These are phyloP conservation scores for Aleiodes alternator DNA, from an alignment of 2,888 invertebrate genomes.

Conservation along the genomic window DNA sequence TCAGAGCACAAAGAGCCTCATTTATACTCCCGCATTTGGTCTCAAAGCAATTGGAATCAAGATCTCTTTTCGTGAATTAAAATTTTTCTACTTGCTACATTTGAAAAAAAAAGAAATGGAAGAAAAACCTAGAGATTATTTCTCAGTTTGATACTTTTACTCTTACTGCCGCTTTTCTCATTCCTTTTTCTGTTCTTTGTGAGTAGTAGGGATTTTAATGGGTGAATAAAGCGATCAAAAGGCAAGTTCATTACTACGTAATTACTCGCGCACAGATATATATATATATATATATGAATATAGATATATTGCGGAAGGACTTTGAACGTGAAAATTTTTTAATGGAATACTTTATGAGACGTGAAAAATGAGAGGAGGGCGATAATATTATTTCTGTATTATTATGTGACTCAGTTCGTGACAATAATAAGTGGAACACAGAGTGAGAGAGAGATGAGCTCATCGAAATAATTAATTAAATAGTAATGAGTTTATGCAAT, in stretches of 20 bases:
- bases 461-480: not conserved
- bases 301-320: not conserved
- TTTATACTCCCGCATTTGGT: conserved; percentile 30
- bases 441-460: too few relatives aligned
- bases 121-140: not conserved
- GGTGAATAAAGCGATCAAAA: conserved; percentile 34
- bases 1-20: conserved; percentile 44
- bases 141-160: not conserved
- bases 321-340: conserved; percentile 19
- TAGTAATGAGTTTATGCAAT: too few relatives aligned
- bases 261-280: conserved; percentile 23
- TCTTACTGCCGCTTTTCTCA: not conserved
- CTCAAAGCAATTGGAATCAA: conserved; percentile 21
- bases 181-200: not conserved
- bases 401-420: conserved; percentile 12
- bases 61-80: conserved; percentile 39
- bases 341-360: conserved; percentile 15
- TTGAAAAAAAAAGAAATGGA: not conserved
- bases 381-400: not conserved
- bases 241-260: conserved; percentile 31
- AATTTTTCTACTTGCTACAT: conserved; percentile 23
- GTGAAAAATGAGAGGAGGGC: not conserved
- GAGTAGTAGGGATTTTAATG: conserved; percentile 27
- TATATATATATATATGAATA: conserved; percentile 1
- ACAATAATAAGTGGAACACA: not conserved